phyloP scores from a whole-genome alignment of 2,888 invertebrate species.

The Plusia festucae region DNA sequence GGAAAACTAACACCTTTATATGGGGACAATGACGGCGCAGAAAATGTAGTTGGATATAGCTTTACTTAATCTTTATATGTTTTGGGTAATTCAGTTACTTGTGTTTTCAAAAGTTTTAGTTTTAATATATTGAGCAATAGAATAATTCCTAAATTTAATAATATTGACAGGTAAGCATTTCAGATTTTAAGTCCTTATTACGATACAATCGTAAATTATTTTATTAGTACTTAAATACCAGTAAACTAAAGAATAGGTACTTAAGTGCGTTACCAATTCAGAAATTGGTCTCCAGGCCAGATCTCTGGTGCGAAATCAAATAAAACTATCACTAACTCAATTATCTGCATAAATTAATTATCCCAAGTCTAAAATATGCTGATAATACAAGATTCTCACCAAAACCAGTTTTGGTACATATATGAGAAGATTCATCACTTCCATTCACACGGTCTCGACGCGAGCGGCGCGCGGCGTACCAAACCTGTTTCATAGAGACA shows the following conservation, averaged over 20 bases:
- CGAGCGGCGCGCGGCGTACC: constrained; percentile 55
- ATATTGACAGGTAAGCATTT: too few species aligned
- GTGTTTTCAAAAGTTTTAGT: too few species aligned
- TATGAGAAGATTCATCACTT: constrained; percentile 79
- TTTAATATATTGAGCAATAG: too few species aligned
- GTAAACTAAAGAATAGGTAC: too few species aligned
- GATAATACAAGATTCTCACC: constrained; percentile 67
- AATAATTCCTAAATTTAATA: too few species aligned
- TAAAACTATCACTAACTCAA: constrained; percentile 29
- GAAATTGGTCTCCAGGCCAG: background rate
- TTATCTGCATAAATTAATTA: constrained; percentile 48
- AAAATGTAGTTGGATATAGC: constrained; percentile 33
- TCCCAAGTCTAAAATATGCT: constrained; percentile 58
- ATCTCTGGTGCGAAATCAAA: background rate
- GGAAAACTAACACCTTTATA: constrained; percentile 44
- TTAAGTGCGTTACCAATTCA: too few species aligned
- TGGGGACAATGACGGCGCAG: constrained; percentile 30
- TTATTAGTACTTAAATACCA: too few species aligned
- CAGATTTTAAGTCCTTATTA: too few species aligned
- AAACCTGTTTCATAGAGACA: constrained; percentile 83
- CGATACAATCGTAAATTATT: too few species aligned
- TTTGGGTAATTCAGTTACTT: constrained; percentile 5
- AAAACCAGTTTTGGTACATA: constrained; percentile 76
- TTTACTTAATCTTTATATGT: constrained; percentile 12
- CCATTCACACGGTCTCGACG: constrained; percentile 80